These are phyloP conservation scores for Sterna hirundo DNA, from an alignment of 2,113 vertebrate genomes.

Conservation along the genomic window DNA sequence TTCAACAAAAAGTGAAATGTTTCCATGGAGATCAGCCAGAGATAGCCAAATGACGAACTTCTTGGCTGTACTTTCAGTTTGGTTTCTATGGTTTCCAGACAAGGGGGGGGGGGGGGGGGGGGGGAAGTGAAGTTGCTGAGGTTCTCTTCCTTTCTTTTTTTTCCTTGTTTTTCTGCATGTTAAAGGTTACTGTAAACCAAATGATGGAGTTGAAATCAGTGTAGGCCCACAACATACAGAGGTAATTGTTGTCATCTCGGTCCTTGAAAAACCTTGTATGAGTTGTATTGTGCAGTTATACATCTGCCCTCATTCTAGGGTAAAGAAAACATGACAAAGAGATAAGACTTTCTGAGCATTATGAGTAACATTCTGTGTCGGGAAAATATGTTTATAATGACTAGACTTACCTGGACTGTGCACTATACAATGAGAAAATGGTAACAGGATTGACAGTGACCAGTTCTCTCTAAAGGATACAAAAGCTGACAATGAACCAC, in stretches of 20 bases:
- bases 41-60: conserved; percentile 82
- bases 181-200: conserved; percentile 63
- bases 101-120: neutral
- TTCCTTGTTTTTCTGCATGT: neutral
- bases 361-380: neutral
- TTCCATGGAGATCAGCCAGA: conserved; percentile 84
- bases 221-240: neutral
- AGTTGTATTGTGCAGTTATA: neutral
- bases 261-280: neutral
- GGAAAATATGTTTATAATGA: neutral
- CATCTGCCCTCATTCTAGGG: neutral
- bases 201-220: conserved; percentile 29
- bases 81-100: conserved; percentile 86
- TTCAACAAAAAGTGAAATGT: conserved; percentile 76
- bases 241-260: neutral
- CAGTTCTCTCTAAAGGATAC: neutral
- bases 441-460: neutral
- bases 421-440: neutral
- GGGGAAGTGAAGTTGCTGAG: conserved; percentile 54
- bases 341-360: neutral
- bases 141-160: conserved; percentile 8
- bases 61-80: conserved; percentile 78
- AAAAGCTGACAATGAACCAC: neutral
- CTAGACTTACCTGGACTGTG: neutral
- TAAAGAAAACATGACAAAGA: neutral